phyloP scores from a whole-genome alignment of 2,888 invertebrate species.

The Rugalucina vietnamica region DNA sequence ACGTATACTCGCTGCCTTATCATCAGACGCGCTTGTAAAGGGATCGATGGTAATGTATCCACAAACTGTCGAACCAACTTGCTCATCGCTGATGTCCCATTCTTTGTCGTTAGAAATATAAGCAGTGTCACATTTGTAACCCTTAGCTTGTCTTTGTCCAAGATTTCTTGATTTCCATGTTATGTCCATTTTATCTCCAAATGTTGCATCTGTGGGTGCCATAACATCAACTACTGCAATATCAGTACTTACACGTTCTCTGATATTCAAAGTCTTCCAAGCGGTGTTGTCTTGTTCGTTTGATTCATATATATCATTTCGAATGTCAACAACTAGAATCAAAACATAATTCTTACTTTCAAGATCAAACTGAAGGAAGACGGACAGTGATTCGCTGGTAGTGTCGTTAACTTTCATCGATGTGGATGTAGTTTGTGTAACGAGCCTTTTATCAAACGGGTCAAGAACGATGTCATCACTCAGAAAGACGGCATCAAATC shows the following conservation, averaged over 20 bases:
- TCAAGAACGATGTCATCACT: conserved; percentile 45
- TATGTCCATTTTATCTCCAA: conserved; percentile 29
- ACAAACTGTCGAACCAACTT: conserved; percentile 42
- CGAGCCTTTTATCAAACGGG: conserved; percentile 42
- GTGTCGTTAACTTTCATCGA: conserved; percentile 13
- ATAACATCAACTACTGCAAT: conserved; percentile 28
- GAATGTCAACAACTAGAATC: conserved; percentile 35
- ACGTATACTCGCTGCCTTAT: neutral
- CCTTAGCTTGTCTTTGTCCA: conserved; percentile 25
- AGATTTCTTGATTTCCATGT: conserved; percentile 43
- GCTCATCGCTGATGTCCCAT: conserved; percentile 46
- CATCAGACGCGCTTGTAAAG: neutral
- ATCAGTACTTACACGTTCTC: conserved; percentile 34
- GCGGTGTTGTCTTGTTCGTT: conserved; percentile 45
- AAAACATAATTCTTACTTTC: conserved; percentile 41
- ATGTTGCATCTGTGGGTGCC: conserved; percentile 8
- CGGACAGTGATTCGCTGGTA: neutral
- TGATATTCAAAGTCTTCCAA: conserved; percentile 9
- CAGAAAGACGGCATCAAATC: conserved; percentile 38
- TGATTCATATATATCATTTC: conserved; percentile 39
- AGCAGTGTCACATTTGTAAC: conserved; percentile 52
- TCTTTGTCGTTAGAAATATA: conserved; percentile 42
- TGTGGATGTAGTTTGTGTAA: neutral
- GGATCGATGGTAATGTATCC: conserved; percentile 11
- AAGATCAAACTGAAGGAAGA: conserved; percentile 40